Conservation (phyloP, 1,140 invertebrate species). For the Orchesella cincta region DNA sequence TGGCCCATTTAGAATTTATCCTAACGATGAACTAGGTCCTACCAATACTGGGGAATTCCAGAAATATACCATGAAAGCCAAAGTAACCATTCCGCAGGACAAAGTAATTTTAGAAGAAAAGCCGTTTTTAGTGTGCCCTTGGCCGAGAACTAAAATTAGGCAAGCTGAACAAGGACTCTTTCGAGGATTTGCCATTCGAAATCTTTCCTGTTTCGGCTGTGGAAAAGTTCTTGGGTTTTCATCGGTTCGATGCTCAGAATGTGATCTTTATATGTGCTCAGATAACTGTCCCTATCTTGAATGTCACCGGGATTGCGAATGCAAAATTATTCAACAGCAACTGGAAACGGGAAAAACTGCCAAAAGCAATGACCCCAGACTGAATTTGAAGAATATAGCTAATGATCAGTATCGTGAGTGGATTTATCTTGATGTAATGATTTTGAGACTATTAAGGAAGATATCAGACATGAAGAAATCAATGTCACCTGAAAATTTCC, state of each 20-base stretch:
- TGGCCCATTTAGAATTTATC: not conserved
- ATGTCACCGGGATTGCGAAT: not conserved
- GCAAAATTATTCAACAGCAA: not conserved
- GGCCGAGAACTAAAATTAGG: not conserved
- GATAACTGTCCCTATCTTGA: not conserved
- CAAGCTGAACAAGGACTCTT: not conserved
- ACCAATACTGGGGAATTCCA: no score
- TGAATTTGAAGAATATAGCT: not conserved
- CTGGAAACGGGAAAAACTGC: not conserved
- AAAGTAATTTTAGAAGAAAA: not conserved
- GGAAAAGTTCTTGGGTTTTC: not conserved
- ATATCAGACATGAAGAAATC: not conserved
- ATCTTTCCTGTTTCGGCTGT: slow-evolving; percentile 32
- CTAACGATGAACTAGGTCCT: no score
- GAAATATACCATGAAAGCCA: no score
- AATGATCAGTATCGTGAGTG: not conserved
- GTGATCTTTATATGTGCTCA: not conserved
- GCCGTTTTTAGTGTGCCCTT: not conserved
- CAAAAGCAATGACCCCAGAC: not conserved
- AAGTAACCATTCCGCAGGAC: no score
- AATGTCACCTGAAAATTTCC: not conserved
- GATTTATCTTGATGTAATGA: slow-evolving; percentile 28
- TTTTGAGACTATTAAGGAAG: slow-evolving; percentile 6
- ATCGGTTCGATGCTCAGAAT: not conserved
- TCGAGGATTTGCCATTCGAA: not conserved